Evolutionary conservation across 2,888 invertebrate genomes (phyloP), one percentile per base, ranked within the genome.

Genomic region (Tiphia femorata): DNA sequence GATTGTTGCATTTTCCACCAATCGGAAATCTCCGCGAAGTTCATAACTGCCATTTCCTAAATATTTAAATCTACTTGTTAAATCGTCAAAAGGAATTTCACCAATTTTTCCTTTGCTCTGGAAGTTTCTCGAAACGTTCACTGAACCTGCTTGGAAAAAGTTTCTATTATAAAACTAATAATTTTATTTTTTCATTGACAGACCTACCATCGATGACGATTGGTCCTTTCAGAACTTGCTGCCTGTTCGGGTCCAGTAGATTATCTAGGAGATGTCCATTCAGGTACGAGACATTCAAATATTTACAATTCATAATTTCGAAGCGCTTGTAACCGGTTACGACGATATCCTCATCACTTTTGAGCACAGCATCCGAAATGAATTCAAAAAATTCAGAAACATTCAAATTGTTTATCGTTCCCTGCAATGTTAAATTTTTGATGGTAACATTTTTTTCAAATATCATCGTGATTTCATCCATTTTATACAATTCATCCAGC

Each of bases 191-290:
- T 8, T 14, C 10, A 23, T 27, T 1, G 16, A 37, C 2, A 17
- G 7, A 3, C 23, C 17, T 55, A 72, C 79, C 80, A 25, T 69
- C 70, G 14, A 78, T 62, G 14, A 43, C 47, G 3, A 79, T 30
- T 0, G 72, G 67, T 10, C 78, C 79, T 1, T 50, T 48, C 2
- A 80, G 7, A 12, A 50, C 47, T 33, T 80, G 80, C 33, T 70
- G 58, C n/a, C 59, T 64, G 0, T 46, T 16, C 1, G 72, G 52
- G 59, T 73, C 60, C 7, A 80, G 42, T 33, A 78, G 57, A 29
- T 63, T 40, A 4, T 73, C 58, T 2, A 73, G 38, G 0, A 47
- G 52, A 43, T 56, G 69, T 0, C 64, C 71, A 42, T 80, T 78
- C 17, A 80, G 21, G 10, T 46, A 43, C 0, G 25, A 19, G 0